Percentiles rank a stretch among this genome's conserved stretches.
phyloP scores from a whole-genome alignment of 2,797 vertebrate genomes.

The Diceros bicornis region DNA sequence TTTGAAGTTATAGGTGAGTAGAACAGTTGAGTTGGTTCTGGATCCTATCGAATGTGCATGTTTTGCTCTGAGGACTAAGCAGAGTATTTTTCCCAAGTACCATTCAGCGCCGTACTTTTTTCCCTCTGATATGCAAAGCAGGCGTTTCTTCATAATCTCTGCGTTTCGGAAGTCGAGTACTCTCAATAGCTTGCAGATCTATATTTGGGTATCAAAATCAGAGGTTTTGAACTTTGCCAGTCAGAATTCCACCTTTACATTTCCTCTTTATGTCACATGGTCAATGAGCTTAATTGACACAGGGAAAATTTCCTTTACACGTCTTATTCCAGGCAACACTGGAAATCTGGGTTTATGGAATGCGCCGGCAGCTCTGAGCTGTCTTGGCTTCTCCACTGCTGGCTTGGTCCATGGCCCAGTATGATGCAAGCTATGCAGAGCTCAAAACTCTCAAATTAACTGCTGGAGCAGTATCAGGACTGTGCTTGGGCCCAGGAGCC shows the following conservation, averaged over 20 bases:
- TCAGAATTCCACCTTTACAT: conserved; percentile 50
- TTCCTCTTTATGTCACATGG: conserved; percentile 63
- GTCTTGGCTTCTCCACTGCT: conserved; percentile 9
- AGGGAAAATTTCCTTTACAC: conserved; percentile 66
- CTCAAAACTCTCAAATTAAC: conserved; percentile 20
- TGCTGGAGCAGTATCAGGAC: background rate
- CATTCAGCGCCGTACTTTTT: background rate
- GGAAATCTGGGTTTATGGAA: conserved; percentile 50
- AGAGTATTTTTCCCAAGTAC: conserved; percentile 45
- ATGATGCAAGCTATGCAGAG: background rate
- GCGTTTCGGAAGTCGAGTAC: background rate
- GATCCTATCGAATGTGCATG: accelerated
- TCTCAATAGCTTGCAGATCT: conserved; percentile 56
- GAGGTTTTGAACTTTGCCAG: conserved; percentile 63
- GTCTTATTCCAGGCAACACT: background rate
- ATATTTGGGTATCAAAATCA: background rate
- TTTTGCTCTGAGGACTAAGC: background rate
- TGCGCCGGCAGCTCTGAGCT: background rate
- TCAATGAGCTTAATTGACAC: conserved; percentile 29
- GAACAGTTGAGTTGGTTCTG: background rate
- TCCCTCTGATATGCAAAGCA: background rate
- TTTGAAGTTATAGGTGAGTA: conserved; percentile 33
- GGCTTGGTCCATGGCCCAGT: conserved; percentile 39
- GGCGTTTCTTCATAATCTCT: background rate
- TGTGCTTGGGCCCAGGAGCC: background rate